Conservation (phyloP, 1,140 invertebrate species). For the Druon quercuslanigerum region DNA sequence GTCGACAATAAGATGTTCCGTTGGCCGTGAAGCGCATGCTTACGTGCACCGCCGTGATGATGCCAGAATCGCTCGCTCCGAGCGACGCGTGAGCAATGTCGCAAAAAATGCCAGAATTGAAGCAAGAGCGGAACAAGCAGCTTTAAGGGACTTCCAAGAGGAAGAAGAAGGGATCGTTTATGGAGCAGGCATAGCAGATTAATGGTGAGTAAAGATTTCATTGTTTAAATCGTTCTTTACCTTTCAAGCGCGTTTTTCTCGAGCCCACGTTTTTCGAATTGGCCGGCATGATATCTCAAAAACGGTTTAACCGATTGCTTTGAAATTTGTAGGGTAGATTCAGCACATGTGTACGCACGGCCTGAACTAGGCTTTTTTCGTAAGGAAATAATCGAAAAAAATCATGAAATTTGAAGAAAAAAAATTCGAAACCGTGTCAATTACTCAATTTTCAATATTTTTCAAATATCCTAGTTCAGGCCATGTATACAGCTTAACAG, state of each 20-base stretch:
- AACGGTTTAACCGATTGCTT: too few relatives aligned
- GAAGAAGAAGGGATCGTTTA: constrained; percentile 27
- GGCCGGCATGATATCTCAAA: too few relatives aligned
- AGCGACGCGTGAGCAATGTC: constrained; percentile 29
- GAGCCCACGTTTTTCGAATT: too few relatives aligned
- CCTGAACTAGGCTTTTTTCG: too few relatives aligned
- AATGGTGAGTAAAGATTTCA: constrained; percentile 33
- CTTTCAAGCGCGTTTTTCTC: too few relatives aligned
- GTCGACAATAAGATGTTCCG: constrained; percentile 21
- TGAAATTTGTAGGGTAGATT: too few relatives aligned
- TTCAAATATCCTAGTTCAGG: too few relatives aligned
- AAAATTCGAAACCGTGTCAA: too few relatives aligned
- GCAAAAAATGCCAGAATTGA: constrained; percentile 37
- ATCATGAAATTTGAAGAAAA: too few relatives aligned
- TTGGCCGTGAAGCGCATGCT: background rate
- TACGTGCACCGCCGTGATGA: background rate
- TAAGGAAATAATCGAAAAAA: too few relatives aligned
- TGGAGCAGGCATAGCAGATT: constrained; percentile 41
- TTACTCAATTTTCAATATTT: too few relatives aligned
- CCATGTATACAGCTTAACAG: background rate
- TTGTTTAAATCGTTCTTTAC: too few relatives aligned
- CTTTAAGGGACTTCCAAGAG: constrained; percentile 34
- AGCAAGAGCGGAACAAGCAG: constrained; percentile 36
- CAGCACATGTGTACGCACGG: background rate
- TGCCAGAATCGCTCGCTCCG: constrained; percentile 28